Percentiles rank a stretch among this genome's conserved stretches.
phyloP scores from a whole-genome alignment of 2,888 invertebrate genomes.

The Pheosia tremula region DNA sequence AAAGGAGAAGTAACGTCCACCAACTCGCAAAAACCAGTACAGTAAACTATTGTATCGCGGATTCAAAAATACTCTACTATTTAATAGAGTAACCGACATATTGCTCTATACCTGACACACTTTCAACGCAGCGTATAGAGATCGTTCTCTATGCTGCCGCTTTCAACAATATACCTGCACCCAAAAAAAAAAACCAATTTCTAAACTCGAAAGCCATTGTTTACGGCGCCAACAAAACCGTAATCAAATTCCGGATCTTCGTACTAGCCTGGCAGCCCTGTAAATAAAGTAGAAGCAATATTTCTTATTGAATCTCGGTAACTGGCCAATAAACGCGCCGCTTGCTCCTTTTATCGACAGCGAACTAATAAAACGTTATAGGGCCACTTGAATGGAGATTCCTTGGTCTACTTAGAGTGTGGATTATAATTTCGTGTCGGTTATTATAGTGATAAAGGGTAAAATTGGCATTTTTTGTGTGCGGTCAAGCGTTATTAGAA shows the following conservation, averaged over 20 bases:
- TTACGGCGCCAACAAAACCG: background rate
- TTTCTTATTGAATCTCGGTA: constrained; percentile 67
- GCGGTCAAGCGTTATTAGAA: background rate
- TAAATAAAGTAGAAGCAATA: constrained; percentile 52
- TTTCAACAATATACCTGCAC: no score
- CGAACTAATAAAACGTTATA: constrained; percentile 53
- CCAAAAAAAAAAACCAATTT: background rate
- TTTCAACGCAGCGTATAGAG: no score
- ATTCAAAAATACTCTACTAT: no score
- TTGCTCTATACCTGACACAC: no score
- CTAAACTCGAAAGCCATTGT: background rate
- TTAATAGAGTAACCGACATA: no score
- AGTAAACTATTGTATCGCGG: no score
- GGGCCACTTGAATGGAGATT: constrained; percentile 54
- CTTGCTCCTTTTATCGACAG: constrained; percentile 49
- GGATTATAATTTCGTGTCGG: constrained; percentile 39
- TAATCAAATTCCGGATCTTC: constrained; percentile 10
- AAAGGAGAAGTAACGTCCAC: no score
- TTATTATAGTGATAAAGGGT: constrained; percentile 22
- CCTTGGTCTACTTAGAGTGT: constrained; percentile 41
- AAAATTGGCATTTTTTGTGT: constrained; percentile 15
- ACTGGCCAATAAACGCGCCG: constrained; percentile 65
- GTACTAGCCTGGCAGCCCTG: constrained; percentile 15
- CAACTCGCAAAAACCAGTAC: no score
- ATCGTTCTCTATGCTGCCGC: no score